Conservation (phyloP, 2,888 invertebrate species). For the Lasioglossum villosulum region DNA sequence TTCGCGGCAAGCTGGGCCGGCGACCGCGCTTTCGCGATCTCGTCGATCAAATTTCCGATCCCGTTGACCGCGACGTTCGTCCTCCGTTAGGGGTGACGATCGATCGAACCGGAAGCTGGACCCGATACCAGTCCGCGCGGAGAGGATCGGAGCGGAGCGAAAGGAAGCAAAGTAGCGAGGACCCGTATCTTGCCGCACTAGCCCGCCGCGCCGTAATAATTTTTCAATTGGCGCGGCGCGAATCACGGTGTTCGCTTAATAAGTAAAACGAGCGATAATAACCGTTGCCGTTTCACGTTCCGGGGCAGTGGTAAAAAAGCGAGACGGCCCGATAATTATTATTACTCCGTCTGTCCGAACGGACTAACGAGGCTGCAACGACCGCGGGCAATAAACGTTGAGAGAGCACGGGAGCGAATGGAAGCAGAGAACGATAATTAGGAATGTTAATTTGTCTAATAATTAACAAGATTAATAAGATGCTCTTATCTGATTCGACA, state of each 20-base stretch:
- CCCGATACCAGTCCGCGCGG: neutral
- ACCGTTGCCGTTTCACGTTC: slow-evolving; percentile 52
- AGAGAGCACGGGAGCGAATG: slow-evolving; percentile 38
- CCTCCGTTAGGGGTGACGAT: neutral
- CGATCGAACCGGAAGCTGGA: neutral
- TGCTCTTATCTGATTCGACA: slow-evolving; percentile 59
- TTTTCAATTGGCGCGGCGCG: slow-evolving; percentile 15
- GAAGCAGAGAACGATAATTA: slow-evolving; percentile 68
- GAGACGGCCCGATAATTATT: slow-evolving; percentile 67
- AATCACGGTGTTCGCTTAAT: slow-evolving; percentile 51
- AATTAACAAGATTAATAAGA: slow-evolving; percentile 67
- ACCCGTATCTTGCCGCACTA: neutral
- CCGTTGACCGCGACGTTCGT: neutral
- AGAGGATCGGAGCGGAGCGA: neutral
- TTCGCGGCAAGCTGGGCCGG: neutral
- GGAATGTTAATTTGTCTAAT: slow-evolving; percentile 69
- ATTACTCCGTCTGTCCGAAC: slow-evolving; percentile 60
- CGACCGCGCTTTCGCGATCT: slow-evolving; percentile 15
- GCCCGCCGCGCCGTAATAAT: neutral
- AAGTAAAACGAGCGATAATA: slow-evolving; percentile 60
- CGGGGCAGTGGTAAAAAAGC: slow-evolving; percentile 51
- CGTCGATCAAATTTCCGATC: slow-evolving; percentile 11
- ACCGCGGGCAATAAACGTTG: slow-evolving; percentile 62
- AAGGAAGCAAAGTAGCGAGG: too few relatives aligned
- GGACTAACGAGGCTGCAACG: slow-evolving; percentile 58